These are phyloP conservation scores for Cephalopachus bancanus DNA, from an alignment of 2,797 vertebrate genomes.

Conservation along the genomic window DNA sequence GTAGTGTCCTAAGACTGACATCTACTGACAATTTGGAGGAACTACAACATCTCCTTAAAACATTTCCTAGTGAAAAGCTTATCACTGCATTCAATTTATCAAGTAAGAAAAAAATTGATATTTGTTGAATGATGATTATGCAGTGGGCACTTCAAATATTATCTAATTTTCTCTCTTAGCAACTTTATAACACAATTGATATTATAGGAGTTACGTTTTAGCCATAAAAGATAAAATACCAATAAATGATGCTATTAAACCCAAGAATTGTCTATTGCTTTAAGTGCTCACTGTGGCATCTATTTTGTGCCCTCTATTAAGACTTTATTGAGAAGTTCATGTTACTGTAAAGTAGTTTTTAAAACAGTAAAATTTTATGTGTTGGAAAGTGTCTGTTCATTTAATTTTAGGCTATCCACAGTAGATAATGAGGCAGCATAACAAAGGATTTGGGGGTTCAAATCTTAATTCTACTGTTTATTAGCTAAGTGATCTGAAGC, in stretches of 20 bases:
- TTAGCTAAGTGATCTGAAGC: constrained; percentile 22
- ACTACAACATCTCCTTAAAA: constrained; percentile 76
- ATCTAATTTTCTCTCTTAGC: constrained; percentile 1
- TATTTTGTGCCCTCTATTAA: constrained; percentile 25
- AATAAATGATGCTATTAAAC: constrained; percentile 66
- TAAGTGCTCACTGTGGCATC: not conserved
- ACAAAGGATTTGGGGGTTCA: constrained; percentile 13
- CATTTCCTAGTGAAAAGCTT: not conserved
- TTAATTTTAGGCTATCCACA: constrained; percentile 32
- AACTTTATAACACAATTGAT: constrained; percentile 59
- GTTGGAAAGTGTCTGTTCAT: constrained; percentile 29
- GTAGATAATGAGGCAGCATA: not conserved
- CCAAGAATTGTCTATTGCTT: not conserved
- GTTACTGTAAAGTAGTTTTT: constrained; percentile 36
- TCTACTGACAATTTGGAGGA: constrained; percentile 79
- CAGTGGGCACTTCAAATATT: constrained; percentile 30
- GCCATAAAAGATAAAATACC: constrained; percentile 42
- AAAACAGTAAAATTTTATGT: constrained; percentile 21
- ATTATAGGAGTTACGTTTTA: constrained; percentile 2
- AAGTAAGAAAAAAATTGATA: constrained; percentile 45
- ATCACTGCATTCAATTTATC: constrained; percentile 29
- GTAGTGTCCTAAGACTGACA: constrained; percentile 84
- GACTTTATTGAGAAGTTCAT: constrained; percentile 9
- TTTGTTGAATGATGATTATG: constrained; percentile 26
- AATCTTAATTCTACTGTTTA: not conserved